Percentiles rank a stretch among this genome's conserved stretches.
Conservation (phyloP, 2,113 vertebrate species). For the Melanostigma gelatinosum region DNA sequence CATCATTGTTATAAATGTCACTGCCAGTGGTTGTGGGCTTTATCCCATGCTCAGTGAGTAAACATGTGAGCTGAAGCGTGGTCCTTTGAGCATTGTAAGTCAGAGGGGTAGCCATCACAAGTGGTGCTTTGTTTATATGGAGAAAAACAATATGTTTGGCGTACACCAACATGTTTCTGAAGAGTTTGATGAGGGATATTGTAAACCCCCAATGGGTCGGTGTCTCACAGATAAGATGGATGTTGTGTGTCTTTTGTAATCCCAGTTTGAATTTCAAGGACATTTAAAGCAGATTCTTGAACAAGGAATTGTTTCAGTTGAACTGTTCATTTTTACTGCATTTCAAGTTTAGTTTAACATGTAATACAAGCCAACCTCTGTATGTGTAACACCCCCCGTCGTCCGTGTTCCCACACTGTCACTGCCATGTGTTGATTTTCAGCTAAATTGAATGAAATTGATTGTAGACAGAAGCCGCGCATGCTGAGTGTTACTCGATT, state of each 20-base stretch:
- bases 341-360: constrained; percentile 3
- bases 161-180: constrained; percentile 4
- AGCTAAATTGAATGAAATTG: constrained; percentile 64
- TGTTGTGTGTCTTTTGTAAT: constrained; percentile 12
- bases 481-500: constrained; percentile 62
- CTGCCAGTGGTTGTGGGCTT: constrained; percentile 50
- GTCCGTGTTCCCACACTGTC: constrained; percentile 43
- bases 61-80: constrained; percentile 56
- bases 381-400: constrained; percentile 1
- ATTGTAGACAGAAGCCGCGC: constrained; percentile 52
- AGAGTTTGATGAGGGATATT: constrained; percentile 7
- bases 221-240: constrained; percentile 32
- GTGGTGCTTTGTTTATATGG: constrained; percentile 19
- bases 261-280: constrained; percentile 45
- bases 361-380: neutral
- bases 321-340: constrained; percentile 25
- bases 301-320: neutral
- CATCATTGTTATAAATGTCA: constrained; percentile 64
- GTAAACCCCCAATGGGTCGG: neutral
- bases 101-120: constrained; percentile 16
- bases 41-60: constrained; percentile 50
- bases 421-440: constrained; percentile 68
- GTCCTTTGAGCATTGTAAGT: constrained; percentile 45
- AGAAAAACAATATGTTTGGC: neutral
- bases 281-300: constrained; percentile 4